A percentile compares a stretch with the other conserved stretches of the same genome.
Conservation (phyloP, 1,140 invertebrate genomes). For the Pararge aegeria region DNA sequence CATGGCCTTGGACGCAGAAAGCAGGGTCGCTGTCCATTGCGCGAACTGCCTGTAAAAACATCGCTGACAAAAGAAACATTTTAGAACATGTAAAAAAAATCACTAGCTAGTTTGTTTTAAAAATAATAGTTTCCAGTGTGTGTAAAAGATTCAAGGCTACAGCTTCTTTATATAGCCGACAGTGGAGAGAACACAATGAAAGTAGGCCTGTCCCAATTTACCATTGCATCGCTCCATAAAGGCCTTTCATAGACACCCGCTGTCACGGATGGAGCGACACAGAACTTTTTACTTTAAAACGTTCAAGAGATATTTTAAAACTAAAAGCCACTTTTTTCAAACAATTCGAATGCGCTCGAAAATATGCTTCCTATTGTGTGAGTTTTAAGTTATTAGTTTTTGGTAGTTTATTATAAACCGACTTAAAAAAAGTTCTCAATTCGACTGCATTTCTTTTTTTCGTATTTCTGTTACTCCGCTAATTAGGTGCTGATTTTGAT, state of each 20-base stretch:
- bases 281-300: background rate
- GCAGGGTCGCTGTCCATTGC: too few relatives aligned
- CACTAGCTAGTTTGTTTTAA: background rate
- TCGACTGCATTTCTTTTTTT: too few relatives aligned
- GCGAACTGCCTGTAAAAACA: too few relatives aligned
- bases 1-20: too few relatives aligned
- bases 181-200: background rate
- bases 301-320: background rate
- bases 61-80: too few relatives aligned
- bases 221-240: background rate
- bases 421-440: too few relatives aligned
- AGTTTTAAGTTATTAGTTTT: too few relatives aligned
- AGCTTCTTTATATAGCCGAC: background rate
- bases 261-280: background rate
- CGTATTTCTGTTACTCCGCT: too few relatives aligned
- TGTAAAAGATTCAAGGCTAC: background rate
- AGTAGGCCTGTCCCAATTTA: slow-evolving; percentile 5
- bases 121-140: background rate
- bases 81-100: background rate
- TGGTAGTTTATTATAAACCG: too few relatives aligned
- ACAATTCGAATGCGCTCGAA: too few relatives aligned
- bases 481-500: too few relatives aligned
- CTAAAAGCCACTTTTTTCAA: background rate
- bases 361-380: too few relatives aligned
- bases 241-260: background rate